A percentile compares a stretch with the other conserved stretches of the same genome.
Evolutionary conservation across 2,113 vertebrate species (phyloP).

Genomic region (Malurus melanocephalus): DNA sequence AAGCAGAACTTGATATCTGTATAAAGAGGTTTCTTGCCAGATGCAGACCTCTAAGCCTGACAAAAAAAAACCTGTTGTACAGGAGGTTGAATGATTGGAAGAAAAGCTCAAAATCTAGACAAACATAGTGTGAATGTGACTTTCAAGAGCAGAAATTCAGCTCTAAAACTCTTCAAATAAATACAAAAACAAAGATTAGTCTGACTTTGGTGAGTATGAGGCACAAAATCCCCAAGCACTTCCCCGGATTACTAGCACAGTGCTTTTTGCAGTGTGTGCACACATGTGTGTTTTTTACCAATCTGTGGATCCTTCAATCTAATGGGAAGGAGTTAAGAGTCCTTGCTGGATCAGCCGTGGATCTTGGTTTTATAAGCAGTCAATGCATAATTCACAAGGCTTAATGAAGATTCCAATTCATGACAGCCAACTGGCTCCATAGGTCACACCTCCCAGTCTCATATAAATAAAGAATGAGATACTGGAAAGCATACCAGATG

Average conservation of each 20-base stretch:
- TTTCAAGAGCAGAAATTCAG: slow-evolving; percentile 35
- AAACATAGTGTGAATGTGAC: background rate
- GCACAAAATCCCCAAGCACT: slow-evolving; percentile 49
- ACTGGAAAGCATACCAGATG: slow-evolving; percentile 79
- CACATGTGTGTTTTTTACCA: slow-evolving; percentile 54
- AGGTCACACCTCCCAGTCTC: slow-evolving; percentile 79
- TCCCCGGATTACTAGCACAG: slow-evolving; percentile 37
- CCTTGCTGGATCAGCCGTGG: slow-evolving; percentile 73
- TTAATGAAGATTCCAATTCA: slow-evolving; percentile 84
- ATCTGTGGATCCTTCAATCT: slow-evolving; percentile 64
- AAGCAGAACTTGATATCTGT: slow-evolving; percentile 12
- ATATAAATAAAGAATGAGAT: slow-evolving; percentile 82
- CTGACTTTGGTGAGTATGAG: slow-evolving; percentile 24
- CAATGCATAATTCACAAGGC: slow-evolving; percentile 80
- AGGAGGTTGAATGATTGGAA: slow-evolving; percentile 28
- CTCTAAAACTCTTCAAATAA: slow-evolving; percentile 50
- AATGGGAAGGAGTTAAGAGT: slow-evolving; percentile 70
- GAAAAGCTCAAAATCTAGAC: slow-evolving; percentile 46
- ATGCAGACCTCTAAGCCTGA: slow-evolving; percentile 32
- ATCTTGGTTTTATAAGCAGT: slow-evolving; percentile 75
- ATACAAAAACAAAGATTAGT: slow-evolving; percentile 42
- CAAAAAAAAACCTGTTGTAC: slow-evolving; percentile 44
- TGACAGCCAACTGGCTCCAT: slow-evolving; percentile 79
- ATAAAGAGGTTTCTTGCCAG: background rate
- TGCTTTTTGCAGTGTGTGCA: background rate